These are phyloP conservation scores for Prunella fulvescens DNA, from an alignment of 2,113 vertebrate genomes.

Conservation along the genomic window DNA sequence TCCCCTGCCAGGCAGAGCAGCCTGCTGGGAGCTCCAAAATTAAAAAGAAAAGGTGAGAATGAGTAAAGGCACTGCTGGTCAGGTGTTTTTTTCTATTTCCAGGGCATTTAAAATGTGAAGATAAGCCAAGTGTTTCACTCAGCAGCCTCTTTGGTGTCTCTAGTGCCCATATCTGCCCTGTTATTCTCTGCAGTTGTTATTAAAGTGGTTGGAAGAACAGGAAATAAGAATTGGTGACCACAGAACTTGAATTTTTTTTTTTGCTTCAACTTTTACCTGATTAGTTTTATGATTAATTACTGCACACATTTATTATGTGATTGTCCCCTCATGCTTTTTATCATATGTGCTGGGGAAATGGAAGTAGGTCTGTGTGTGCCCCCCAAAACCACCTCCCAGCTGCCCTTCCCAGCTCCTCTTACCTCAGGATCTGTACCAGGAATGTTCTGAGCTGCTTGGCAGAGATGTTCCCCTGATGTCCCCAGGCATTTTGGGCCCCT, in stretches of 20 bases:
- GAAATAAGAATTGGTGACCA: not conserved
- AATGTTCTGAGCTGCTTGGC: not conserved
- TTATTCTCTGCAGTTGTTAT: not conserved
- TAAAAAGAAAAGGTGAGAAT: not conserved
- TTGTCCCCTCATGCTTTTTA: accelerated
- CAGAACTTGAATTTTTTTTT: not conserved
- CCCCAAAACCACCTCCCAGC: not conserved
- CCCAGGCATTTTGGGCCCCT: not conserved
- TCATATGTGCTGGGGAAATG: not conserved
- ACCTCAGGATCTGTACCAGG: not conserved
- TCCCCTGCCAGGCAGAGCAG: not conserved
- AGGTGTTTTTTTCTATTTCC: not conserved
- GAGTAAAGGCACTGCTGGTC: not conserved
- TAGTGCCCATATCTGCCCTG: accelerated
- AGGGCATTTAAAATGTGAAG: not conserved
- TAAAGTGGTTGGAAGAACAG: not conserved
- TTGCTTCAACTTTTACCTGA: not conserved
- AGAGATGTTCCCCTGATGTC: not conserved
- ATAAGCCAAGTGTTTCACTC: not conserved
- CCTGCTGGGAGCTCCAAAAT: not conserved
- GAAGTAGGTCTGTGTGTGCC: too few relatives aligned
- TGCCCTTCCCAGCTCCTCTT: not conserved
- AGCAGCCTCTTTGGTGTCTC: not conserved
- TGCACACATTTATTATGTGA: not conserved
- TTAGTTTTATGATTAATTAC: not conserved